Base-by-base conservation (phyloP, 2,797 vertebrate genomes). In the Odontamblyopus lacepedii region DNA sequence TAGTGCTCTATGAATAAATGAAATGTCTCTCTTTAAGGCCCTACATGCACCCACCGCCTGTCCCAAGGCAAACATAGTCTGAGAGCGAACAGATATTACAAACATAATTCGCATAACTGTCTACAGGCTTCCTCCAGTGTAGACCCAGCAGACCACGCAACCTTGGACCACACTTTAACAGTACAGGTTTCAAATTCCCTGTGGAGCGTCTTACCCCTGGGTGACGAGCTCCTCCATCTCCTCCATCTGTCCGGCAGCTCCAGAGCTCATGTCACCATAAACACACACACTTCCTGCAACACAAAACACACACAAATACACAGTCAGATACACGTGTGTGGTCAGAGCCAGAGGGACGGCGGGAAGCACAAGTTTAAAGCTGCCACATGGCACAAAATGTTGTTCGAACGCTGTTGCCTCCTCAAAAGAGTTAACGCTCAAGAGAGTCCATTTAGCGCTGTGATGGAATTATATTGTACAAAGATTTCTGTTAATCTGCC, bases 181-280 rank as follows among this genome's bases (percentile, higher is more conserved):
- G 55, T 26, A 2, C 29, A 67, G 38, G 57, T 2, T 71, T 30
- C 5, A 2, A 29, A 13, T 5, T 5, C 26, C 56, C 1, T 27
- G 9, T 5, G 23, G 3, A 13, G 23, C 5, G 72, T n/a, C 88
- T 91, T 72, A 92, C 91, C 88, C 90, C 79, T 91, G 85, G 87
- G 75, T 86, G 88, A 85, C 78, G 75, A 88, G 80, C 85, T 91
- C 90, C 85, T 90, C 90, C 91, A 91, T 92, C 87, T 74, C 89
- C 86, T 70, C 88, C 90, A 91, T 90, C 83, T 81, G 89, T 90
- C 91, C 91, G 84, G 88, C 85, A 84, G 84, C 79, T 76, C 85
- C 88, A 86, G 83, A 77, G 77, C 86, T 92, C 88, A 92, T 90
- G 91, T 91, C 74, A 90, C 90, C 91, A 89, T 90, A 81, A 80